Base-by-base conservation (phyloP, 2,888 invertebrate genomes). In the Tyria jacobaeae region DNA sequence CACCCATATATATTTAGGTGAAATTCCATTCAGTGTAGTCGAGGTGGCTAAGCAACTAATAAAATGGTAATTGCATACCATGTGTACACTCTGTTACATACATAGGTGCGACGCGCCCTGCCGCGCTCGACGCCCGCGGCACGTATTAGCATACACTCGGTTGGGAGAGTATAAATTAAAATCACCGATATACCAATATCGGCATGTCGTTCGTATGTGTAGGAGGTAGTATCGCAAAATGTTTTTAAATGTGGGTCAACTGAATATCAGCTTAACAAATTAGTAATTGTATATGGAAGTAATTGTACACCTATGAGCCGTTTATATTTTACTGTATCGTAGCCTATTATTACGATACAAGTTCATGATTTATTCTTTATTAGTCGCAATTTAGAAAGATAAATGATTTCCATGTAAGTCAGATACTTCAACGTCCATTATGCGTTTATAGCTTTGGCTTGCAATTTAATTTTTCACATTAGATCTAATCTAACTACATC, bases 291-390 rank as follows among this genome's bases (percentile, higher is more conserved):
- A 86, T 83, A 80, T 82, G 74, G 78, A 83, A 82, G 84, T 89
- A 89, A 90, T 88, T 88, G 87, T 85, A 88, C 85, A 87, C 85
- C 86, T 84, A 84, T 85, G 82, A 83, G 82, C 79, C 83, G 83
- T 86, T 89, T 86, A 88, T 85, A 81, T 83, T 86, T 85, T 83
- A 82, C 83, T 82, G 80, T 75, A 81, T 67, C 78, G 67, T 73
- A 88, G 71, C 81, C 87, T 85, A 79, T 89, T 84, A 89, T 90
- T 90, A 90, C 80, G 79, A 76, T 85, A 83, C 80, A 79, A 77
- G 76, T 80, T 80, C 75, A 84, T 87, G 86, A 89, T 88, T 88
- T 88, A 89, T 89, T 85, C 85, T 85, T 87, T 88, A 89, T 88
- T 86, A 87, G 81, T 79, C 81, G 80, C 85, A 86, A 86, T 89